Evolutionary conservation across 1,140 invertebrate genomes (phyloP).

Genomic region (Trachymyrmex septentrionalis): DNA sequence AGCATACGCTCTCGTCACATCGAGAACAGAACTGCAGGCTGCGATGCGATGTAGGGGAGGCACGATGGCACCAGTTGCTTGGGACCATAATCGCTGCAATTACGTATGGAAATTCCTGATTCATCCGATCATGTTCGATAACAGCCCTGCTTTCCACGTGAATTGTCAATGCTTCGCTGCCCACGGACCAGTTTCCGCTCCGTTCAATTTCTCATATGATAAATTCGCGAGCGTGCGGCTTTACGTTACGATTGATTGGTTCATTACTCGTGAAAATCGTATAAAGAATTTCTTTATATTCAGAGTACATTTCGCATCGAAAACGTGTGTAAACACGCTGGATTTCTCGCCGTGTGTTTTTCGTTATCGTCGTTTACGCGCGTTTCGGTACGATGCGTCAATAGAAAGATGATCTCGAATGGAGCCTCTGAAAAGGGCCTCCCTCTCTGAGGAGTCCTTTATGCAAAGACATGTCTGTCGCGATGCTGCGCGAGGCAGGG

Average conservation of each 20-base stretch:
- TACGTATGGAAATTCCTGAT: conserved; percentile 86
- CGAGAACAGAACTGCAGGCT: conserved; percentile 62
- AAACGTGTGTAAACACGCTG: conserved; percentile 40
- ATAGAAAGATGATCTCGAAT: conserved; percentile 84
- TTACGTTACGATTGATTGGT: background rate
- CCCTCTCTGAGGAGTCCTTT: conserved; percentile 77
- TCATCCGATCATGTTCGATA: conserved; percentile 80
- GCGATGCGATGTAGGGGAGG: conserved; percentile 64
- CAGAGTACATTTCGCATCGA: background rate
- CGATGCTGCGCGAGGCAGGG: conserved; percentile 65
- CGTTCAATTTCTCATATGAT: background rate
- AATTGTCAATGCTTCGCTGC: conserved; percentile 62
- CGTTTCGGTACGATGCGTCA: conserved; percentile 77
- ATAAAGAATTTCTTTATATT: background rate
- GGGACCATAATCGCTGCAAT: conserved; percentile 83
- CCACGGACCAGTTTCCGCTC: background rate
- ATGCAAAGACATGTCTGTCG: conserved; percentile 82
- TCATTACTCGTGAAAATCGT: background rate
- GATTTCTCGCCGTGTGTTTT: conserved; percentile 72
- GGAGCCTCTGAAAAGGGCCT: conserved; percentile 69
- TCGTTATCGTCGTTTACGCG: conserved; percentile 76
- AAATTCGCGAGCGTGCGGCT: background rate
- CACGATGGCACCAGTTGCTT: conserved; percentile 81
- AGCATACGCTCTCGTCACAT: conserved; percentile 49
- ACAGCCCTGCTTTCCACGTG: conserved; percentile 66